Conservation (phyloP, 2,797 vertebrate genomes). For the Cyclopterus lumpus region DNA sequence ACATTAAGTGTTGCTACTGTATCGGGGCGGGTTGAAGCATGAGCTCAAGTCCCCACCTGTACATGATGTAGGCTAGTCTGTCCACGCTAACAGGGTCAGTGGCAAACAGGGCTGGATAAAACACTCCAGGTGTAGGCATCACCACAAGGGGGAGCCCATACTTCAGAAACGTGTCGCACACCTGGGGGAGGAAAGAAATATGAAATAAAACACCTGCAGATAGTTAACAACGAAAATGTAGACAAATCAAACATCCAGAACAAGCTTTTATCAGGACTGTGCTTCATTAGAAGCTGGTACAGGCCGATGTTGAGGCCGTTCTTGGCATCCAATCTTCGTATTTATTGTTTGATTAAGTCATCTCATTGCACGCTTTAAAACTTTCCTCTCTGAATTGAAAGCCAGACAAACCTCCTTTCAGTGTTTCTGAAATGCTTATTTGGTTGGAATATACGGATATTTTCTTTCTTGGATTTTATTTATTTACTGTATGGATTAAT, state of each 20-base stretch:
- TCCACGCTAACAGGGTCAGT: constrained; percentile 88
- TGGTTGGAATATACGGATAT: neutral
- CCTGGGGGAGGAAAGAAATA: constrained; percentile 77
- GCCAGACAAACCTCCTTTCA: neutral
- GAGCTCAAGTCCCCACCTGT: constrained; percentile 83
- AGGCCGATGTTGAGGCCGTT: neutral
- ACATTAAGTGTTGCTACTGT: constrained; percentile 20
- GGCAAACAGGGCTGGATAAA: constrained; percentile 90
- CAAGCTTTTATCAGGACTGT: neutral
- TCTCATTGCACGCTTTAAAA: neutral
- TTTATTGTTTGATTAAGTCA: constrained; percentile 7
- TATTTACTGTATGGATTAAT: neutral
- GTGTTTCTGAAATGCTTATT: neutral
- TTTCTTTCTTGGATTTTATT: neutral
- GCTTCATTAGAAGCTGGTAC: neutral
- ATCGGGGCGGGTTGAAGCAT: neutral
- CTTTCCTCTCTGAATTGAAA: neutral
- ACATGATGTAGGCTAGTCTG: constrained; percentile 92
- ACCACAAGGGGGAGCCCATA: constrained; percentile 90
- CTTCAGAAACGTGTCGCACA: constrained; percentile 90
- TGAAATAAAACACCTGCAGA: neutral
- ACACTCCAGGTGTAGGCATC: constrained; percentile 90
- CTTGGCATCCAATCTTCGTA: neutral
- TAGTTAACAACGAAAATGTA: neutral
- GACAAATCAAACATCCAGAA: neutral